phyloP scores from a whole-genome alignment of 2,113 vertebrate species.

The Apus apus region DNA sequence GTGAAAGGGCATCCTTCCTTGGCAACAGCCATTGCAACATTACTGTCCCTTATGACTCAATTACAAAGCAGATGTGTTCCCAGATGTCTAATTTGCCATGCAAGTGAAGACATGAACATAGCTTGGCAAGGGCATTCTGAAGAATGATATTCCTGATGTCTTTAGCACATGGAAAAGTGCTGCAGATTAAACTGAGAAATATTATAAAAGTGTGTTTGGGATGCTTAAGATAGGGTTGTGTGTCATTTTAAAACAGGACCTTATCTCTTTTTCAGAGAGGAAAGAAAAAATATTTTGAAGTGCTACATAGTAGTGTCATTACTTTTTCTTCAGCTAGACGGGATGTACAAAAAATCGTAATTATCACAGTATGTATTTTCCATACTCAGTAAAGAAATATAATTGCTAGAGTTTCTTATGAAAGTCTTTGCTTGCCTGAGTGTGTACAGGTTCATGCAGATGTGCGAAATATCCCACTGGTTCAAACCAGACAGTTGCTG shows the following conservation, averaged over 20 bases:
- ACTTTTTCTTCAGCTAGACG: background rate
- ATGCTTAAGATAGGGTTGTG: accelerated
- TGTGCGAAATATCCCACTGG: background rate
- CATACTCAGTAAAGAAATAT: background rate
- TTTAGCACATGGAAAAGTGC: background rate
- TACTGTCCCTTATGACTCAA: background rate
- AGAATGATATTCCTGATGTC: background rate
- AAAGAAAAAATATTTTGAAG: background rate
- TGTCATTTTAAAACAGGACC: background rate
- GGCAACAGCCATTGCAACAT: background rate
- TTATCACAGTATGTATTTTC: background rate
- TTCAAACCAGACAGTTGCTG: background rate
- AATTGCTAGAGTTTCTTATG: background rate
- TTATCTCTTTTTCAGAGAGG: background rate
- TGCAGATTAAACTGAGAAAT: background rate
- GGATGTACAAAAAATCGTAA: background rate
- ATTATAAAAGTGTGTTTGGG: background rate
- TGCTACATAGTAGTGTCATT: background rate
- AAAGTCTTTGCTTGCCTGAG: background rate
- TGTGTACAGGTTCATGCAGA: background rate
- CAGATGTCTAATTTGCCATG: background rate
- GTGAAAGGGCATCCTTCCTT: background rate
- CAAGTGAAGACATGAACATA: background rate
- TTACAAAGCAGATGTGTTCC: background rate
- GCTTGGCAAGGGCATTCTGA: background rate